Conservation (phyloP, 2,888 invertebrate genomes). For the Stomorhina lunata region DNA sequence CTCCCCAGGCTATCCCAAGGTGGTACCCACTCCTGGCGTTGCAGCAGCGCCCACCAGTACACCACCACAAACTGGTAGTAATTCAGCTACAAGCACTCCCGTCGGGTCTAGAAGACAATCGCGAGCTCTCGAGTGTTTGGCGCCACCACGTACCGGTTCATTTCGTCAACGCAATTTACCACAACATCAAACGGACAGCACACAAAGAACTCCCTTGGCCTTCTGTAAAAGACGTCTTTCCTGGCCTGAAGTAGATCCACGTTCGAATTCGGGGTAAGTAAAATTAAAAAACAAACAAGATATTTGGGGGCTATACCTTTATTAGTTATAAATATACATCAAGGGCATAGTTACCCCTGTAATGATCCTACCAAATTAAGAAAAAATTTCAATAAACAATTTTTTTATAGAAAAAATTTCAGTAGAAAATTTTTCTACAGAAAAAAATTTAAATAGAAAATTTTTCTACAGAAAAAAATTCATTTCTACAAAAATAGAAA, state of each 20-base stretch:
- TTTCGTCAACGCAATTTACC: conserved; percentile 81
- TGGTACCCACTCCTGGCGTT: conserved; percentile 84
- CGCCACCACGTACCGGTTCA: conserved; percentile 82
- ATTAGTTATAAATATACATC: no score
- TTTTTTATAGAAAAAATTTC: no score
- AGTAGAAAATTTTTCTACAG: no score
- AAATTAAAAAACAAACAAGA: no score
- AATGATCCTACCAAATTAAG: no score
- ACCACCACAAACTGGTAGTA: conserved; percentile 75
- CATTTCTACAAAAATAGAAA: no score
- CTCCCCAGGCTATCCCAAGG: conserved; percentile 85
- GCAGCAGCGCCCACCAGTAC: conserved; percentile 75
- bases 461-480: no score
- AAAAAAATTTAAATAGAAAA: no score
- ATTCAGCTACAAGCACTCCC: conserved; percentile 74
- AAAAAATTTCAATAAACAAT: no score
- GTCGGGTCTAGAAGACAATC: conserved; percentile 78
- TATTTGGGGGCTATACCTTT: no score
- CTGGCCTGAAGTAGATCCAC: conserved; percentile 92
- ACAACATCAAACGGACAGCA: conserved; percentile 79
- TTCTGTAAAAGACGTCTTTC: conserved; percentile 89
- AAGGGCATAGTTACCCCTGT: no score
- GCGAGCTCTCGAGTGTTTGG: conserved; percentile 85
- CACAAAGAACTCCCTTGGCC: conserved; percentile 85
- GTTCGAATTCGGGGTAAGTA: conserved; percentile 90